A percentile compares a stretch with the other conserved stretches of the same genome.
Conservation (phyloP, 30 jellyfish, hydroid and myxozoan genomes). For the Cassiopea xamachana region DNA sequence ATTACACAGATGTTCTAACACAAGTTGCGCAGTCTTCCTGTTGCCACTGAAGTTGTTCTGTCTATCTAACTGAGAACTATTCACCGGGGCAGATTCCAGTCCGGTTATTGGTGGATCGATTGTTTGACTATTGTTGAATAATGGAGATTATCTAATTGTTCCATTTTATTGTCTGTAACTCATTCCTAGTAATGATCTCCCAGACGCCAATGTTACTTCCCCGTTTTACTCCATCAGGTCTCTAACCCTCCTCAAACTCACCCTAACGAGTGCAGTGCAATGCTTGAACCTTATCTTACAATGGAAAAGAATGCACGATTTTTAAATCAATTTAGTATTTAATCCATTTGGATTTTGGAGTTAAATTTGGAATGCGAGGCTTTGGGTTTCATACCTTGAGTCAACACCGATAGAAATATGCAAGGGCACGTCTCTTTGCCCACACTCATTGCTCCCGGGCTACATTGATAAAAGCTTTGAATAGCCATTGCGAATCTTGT, state of each 20-base stretch:
- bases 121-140: no score
- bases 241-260: neutral
- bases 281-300: neutral
- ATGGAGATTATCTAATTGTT: no score
- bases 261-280: neutral
- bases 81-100: no score
- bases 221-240: neutral
- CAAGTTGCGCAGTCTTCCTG: no score
- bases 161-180: no score
- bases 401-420: constrained; percentile 5
- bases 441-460: neutral
- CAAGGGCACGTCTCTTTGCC: constrained; percentile 7
- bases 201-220: neutral
- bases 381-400: constrained; percentile 1
- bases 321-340: neutral
- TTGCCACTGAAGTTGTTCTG: no score
- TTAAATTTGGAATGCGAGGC: constrained; percentile 17
- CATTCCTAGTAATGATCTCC: no score
- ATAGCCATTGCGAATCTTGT: neutral
- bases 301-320: neutral
- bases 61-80: no score
- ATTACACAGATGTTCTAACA: no score
- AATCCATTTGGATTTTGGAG: constrained; percentile 12
- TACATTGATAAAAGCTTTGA: neutral
- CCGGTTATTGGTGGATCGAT: no score